Conservation (phyloP, 2,888 invertebrate species). For the Seladonia tumulorum region DNA sequence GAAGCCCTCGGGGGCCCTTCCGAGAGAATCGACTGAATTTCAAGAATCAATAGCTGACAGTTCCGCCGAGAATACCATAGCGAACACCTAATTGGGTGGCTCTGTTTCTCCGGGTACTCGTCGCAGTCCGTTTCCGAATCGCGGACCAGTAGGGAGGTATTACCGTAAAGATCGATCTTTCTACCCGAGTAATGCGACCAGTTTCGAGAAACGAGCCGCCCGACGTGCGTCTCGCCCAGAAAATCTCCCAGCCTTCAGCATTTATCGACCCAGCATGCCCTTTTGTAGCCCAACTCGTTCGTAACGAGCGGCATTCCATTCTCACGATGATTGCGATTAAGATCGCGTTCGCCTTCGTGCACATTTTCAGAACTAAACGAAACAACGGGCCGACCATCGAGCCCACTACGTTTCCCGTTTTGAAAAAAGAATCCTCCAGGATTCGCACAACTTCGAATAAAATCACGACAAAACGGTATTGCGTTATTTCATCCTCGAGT, state of each 20-base stretch:
- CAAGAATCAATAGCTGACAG: constrained; percentile 1
- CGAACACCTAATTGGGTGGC: not conserved
- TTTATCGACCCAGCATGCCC: constrained; percentile 69
- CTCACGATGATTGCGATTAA: constrained; percentile 71
- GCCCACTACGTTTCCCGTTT: constrained; percentile 10
- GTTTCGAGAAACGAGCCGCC: constrained; percentile 37
- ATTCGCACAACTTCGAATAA: too few species aligned
- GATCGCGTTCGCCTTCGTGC: constrained; percentile 32
- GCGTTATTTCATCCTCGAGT: too few species aligned
- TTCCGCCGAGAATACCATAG: constrained; percentile 12
- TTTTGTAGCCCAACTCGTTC: constrained; percentile 70
- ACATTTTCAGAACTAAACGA: constrained; percentile 42
- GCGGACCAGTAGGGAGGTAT: constrained; percentile 11
- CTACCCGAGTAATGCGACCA: constrained; percentile 30
- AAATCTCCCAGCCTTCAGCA: constrained; percentile 69
- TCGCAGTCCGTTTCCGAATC: constrained; percentile 29
- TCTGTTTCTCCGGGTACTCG: constrained; percentile 7
- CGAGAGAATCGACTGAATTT: not conserved
- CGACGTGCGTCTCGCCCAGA: constrained; percentile 45
- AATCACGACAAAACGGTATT: too few species aligned
- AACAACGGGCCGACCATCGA: not conserved
- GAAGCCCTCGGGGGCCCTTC: not conserved
- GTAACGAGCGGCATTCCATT: constrained; percentile 72
- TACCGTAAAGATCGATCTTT: constrained; percentile 23
- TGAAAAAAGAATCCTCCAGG: not conserved